Percentiles rank a stretch among this genome's conserved stretches.
These are phyloP conservation scores for Cyclura pinguis DNA, from an alignment of 2,797 vertebrate genomes.

Conservation along the genomic window DNA sequence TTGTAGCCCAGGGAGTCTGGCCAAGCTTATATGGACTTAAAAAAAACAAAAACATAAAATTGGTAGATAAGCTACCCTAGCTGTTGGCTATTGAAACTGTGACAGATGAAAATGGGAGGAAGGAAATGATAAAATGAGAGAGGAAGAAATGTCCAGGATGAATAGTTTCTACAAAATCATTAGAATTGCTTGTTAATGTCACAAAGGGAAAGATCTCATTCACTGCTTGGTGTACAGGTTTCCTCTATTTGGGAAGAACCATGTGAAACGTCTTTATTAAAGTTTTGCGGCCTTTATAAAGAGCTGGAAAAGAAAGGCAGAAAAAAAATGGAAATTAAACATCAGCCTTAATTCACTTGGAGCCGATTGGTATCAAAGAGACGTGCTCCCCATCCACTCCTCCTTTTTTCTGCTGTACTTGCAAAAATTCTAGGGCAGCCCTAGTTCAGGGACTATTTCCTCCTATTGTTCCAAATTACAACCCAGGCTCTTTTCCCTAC, in stretches of 20 bases:
- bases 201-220: neutral
- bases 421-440: slow-evolving; percentile 52
- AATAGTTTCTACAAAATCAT: slow-evolving; percentile 27
- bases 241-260: neutral
- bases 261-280: neutral
- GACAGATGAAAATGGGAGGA: slow-evolving; percentile 47
- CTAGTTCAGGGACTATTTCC: slow-evolving; percentile 72
- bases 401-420: slow-evolving; percentile 53
- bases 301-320: slow-evolving; percentile 42
- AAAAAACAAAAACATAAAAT: no score
- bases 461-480: slow-evolving; percentile 78
- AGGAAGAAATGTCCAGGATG: slow-evolving; percentile 27
- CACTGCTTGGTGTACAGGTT: neutral
- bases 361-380: slow-evolving; percentile 68
- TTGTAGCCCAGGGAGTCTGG: neutral
- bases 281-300: slow-evolving; percentile 44
- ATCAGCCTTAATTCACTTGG: slow-evolving; percentile 42
- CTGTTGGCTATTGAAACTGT: slow-evolving; percentile 9
- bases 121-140: slow-evolving; percentile 35
- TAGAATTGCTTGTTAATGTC: slow-evolving; percentile 25
- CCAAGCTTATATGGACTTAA: slow-evolving; percentile 22
- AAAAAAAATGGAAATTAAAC: slow-evolving; percentile 34
- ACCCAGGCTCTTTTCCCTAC: slow-evolving; percentile 36
- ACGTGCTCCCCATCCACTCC: slow-evolving; percentile 42
- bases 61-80: slow-evolving; percentile 33